phyloP scores from a whole-genome alignment of 1,140 invertebrate species.

The Dermatophagoides farinae region DNA sequence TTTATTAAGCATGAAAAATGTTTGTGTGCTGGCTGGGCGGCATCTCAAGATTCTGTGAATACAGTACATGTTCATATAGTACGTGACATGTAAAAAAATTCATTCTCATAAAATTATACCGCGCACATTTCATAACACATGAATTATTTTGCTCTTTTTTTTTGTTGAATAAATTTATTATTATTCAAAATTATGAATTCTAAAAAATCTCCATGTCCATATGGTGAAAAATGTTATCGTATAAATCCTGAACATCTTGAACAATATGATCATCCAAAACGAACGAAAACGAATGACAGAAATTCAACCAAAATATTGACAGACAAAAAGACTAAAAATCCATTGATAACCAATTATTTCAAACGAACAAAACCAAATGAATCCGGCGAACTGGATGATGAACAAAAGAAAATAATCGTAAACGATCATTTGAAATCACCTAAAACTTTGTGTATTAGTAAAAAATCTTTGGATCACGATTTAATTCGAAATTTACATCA shows the following conservation, averaged over 20 bases:
- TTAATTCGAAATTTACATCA: slow-evolving; percentile 7
- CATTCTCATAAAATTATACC: not conserved
- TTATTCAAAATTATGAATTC: too few species aligned
- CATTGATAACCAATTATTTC: not conserved
- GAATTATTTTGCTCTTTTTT: not conserved
- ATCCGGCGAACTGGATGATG: not conserved
- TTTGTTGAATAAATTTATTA: too few species aligned
- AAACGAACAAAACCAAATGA: not conserved
- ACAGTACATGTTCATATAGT: too few species aligned
- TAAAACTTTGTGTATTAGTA: not conserved
- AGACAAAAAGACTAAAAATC: not conserved
- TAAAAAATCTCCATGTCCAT: slow-evolving; percentile 11
- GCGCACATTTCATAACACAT: not conserved
- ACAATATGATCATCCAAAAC: slow-evolving; percentile 14
- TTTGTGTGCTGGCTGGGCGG: too few species aligned
- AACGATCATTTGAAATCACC: not conserved
- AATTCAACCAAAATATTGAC: not conserved
- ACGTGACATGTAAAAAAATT: too few species aligned
- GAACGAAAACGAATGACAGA: not conserved
- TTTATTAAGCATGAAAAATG: too few species aligned
- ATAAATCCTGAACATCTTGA: slow-evolving; percentile 17
- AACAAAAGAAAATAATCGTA: not conserved
- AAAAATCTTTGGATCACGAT: not conserved
- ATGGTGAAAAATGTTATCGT: slow-evolving; percentile 16
- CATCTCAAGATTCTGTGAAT: too few species aligned